Base-by-base conservation (phyloP, 2,888 invertebrate genomes). In the Standfussiana lucernea region DNA sequence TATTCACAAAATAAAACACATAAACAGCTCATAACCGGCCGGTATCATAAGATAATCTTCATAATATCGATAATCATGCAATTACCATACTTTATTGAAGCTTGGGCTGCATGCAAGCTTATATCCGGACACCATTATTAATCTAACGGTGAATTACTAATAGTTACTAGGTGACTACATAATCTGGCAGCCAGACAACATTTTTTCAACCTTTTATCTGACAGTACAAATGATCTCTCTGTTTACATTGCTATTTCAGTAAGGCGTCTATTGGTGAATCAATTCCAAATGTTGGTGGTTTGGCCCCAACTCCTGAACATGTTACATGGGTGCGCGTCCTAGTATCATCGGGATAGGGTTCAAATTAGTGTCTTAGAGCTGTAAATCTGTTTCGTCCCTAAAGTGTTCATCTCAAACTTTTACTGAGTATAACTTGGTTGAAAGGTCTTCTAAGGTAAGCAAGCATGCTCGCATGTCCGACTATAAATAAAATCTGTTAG, bases 241-340 rank as follows among this genome's bases (percentile, higher is more conserved):
- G 28, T 50, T 75, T n/a, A 42, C 64, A 65, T 72, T 62, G 47
- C 35, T 76, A 79, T 82, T 64, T 82, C 47, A 68, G 53, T 75
- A 68, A 35, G 62, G 35, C 40, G 67, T 35, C 62, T 68, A 64
- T 82, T 68, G 68, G 47, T 50, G 42, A 42, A 53, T 32, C 10
- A 50, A 37, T 71, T 56, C 35, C 42, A 50, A 67, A 42, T 72
- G 71, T 75, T 71, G 69, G 62, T 77, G 77, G 74, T 72, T 75
- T 45, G 72, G 75, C 67, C 72, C 76, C 80, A 74, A 79, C 71
- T 77, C 97, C 92, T 96, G 24, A 94, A 89, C 86, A 84, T 78
- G 72, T 84, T 79, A 70, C 62, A 79, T 80, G 56, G 85, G 82
- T 84, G 81, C 62, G 76, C 53, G 83, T 85, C 72, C 75, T 75